A percentile compares a stretch with the other conserved stretches of the same genome.
Conservation (phyloP, 2,113 vertebrate genomes). For the Empidonax alnorum region DNA sequence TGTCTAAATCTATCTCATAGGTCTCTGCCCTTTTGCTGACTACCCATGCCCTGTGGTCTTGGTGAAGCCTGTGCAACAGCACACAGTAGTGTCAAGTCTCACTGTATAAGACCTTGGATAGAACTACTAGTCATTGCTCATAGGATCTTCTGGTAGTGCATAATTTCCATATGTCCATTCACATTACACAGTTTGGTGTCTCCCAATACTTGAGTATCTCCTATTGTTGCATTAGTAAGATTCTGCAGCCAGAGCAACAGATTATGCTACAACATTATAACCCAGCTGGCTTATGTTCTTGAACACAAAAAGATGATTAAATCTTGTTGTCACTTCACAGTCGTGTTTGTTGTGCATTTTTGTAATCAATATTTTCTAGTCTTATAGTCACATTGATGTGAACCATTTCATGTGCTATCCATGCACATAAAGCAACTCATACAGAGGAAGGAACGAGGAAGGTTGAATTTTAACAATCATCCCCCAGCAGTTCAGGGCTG, state of each 20-base stretch:
- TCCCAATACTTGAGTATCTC: background rate
- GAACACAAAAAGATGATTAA: background rate
- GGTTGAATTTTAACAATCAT: background rate
- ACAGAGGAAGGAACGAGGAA: background rate
- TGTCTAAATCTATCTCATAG: background rate
- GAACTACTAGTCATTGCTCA: background rate
- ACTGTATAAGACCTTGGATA: background rate
- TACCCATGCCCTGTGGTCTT: background rate
- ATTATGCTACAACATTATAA: background rate
- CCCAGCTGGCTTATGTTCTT: background rate
- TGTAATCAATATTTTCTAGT: background rate
- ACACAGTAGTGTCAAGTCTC: background rate
- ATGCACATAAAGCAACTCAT: background rate
- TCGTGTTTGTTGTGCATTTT: background rate
- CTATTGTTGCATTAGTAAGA: background rate
- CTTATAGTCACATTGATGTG: background rate
- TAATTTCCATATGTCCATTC: background rate
- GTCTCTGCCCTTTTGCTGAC: background rate
- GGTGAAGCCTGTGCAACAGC: background rate
- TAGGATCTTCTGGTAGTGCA: background rate
- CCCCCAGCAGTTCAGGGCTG: background rate
- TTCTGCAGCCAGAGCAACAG: background rate
- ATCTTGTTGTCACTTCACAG: background rate
- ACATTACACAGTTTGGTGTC: background rate
- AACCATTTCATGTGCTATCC: background rate